These are phyloP conservation scores for Mirza zaza DNA, from an alignment of 2,113 vertebrate genomes.

Conservation along the genomic window DNA sequence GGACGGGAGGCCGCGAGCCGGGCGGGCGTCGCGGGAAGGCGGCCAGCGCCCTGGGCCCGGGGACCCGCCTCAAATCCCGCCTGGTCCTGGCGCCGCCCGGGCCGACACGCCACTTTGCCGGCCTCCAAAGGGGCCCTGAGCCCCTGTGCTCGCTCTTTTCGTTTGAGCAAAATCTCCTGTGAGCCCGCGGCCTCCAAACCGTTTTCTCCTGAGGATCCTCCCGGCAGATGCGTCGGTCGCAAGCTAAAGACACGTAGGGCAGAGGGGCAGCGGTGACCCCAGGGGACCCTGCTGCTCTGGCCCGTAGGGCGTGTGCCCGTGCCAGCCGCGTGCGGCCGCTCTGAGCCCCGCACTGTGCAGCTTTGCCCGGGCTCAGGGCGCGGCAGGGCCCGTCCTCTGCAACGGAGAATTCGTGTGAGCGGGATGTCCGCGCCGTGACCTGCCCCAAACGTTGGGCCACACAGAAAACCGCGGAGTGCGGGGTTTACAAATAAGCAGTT, in stretches of 20 bases:
- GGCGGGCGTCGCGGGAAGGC: background rate
- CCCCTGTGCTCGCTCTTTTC: constrained; percentile 24
- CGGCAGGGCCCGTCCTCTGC: background rate
- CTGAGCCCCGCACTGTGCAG: background rate
- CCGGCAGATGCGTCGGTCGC: background rate
- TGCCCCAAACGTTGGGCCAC: background rate
- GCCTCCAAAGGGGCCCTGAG: background rate
- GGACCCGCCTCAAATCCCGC: background rate
- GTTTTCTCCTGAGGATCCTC: constrained; percentile 4
- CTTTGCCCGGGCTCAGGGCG: background rate
- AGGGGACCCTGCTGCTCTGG: too few species aligned
- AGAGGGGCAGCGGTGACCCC: background rate
- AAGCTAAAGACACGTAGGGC: background rate
- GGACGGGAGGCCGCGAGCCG: background rate
- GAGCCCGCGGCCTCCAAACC: constrained; percentile 14
- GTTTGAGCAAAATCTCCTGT: constrained; percentile 36
- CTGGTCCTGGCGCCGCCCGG: background rate
- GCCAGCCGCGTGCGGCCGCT: background rate
- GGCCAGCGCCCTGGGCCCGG: background rate
- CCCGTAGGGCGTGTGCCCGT: background rate
- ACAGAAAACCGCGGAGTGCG: background rate
- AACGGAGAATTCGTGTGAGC: background rate
- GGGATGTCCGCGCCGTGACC: background rate
- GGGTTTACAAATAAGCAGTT: background rate
- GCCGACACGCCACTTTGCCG: background rate